These are phyloP conservation scores for Philaethria dido DNA, from an alignment of 2,888 invertebrate species.

Conservation along the genomic window DNA sequence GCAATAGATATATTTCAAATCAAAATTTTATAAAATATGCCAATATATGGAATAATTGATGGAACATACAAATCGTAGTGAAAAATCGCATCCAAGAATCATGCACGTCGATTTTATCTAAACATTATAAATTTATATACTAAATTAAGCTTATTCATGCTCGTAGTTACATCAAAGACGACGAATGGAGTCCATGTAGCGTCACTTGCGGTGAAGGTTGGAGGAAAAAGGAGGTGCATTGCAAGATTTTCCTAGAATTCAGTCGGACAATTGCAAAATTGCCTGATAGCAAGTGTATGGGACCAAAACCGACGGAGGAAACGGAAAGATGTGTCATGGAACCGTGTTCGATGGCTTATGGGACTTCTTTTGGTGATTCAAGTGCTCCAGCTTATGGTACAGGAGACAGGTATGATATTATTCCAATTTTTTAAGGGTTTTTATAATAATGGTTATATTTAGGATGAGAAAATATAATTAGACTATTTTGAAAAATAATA, in stretches of 20 bases:
- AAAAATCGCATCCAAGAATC: conserved; percentile 35
- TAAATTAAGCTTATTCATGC: conserved; percentile 27
- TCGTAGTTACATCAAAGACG: conserved; percentile 93
- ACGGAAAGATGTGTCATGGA: conserved; percentile 92
- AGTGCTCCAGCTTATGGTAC: conserved; percentile 68
- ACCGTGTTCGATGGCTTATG: conserved; percentile 88
- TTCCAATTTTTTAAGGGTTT: too few species aligned
- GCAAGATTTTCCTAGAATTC: conserved; percentile 97
- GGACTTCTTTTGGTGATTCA: conserved; percentile 79
- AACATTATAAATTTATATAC: not conserved
- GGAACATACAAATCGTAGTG: conserved; percentile 3
- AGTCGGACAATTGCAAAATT: conserved; percentile 94
- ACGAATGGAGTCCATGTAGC: conserved; percentile 96
- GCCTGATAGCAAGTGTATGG: conserved; percentile 94
- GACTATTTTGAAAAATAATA: too few species aligned
- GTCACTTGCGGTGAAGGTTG: conserved; percentile 96
- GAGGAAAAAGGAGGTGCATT: conserved; percentile 93
- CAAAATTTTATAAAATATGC: not conserved
- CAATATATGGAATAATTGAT: not conserved
- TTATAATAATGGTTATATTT: too few species aligned
- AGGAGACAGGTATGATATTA: conserved; percentile 64
- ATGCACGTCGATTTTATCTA: conserved; percentile 34
- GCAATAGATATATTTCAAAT: conserved; percentile 24
- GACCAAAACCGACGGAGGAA: conserved; percentile 92
- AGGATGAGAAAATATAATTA: too few species aligned